A percentile compares a stretch with the other conserved stretches of the same genome.
These are phyloP conservation scores for Stichopus chloronotus DNA, from an alignment of 35 echinoderm and acorn worm species.

Conservation along the genomic window DNA sequence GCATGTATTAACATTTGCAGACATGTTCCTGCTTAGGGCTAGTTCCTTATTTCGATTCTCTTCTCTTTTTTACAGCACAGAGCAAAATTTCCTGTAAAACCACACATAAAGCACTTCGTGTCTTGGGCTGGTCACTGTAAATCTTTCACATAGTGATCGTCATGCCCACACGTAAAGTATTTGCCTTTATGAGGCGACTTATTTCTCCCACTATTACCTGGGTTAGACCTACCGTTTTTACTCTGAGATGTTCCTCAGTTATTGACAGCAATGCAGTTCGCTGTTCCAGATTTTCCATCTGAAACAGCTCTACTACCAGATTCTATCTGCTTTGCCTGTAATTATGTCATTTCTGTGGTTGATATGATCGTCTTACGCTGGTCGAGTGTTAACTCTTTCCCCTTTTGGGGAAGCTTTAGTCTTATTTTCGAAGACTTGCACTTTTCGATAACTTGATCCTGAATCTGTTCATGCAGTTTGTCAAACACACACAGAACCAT, in stretches of 20 bases:
- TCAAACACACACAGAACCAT: constrained; percentile 29
- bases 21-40: neutral
- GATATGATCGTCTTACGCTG: constrained; percentile 50
- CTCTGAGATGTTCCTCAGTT: neutral
- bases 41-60: neutral
- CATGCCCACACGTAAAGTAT: constrained; percentile 62
- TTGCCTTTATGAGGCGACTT: neutral
- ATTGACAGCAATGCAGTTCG: neutral
- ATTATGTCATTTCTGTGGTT: constrained; percentile 50
- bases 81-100: constrained; percentile 53
- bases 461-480: constrained; percentile 20
- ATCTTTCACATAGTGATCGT: constrained; percentile 74
- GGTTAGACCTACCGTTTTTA: no score
- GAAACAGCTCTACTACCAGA: neutral
- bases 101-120: constrained; percentile 69
- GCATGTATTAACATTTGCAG: constrained; percentile 23
- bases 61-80: constrained; percentile 62
- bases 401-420: constrained; percentile 56
- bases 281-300: neutral
- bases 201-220: no score
- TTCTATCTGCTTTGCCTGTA: constrained; percentile 57
- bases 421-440: constrained; percentile 64
- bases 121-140: constrained; percentile 59
- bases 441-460: constrained; percentile 67
- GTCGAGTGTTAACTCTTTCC: constrained; percentile 57